Base-by-base conservation (phyloP, 2,888 invertebrate species). In the Polymixis lichenea region DNA sequence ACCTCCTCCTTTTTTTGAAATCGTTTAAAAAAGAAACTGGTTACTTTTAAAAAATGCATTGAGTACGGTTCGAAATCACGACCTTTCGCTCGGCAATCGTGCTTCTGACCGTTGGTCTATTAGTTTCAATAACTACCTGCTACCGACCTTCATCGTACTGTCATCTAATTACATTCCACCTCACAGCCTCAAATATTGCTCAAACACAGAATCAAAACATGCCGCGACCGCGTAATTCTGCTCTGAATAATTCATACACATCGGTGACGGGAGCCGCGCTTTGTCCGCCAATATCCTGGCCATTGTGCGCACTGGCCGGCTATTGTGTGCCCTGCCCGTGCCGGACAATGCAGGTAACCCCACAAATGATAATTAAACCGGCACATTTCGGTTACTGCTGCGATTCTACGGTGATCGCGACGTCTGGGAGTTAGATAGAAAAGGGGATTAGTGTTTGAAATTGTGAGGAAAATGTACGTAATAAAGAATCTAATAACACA, bases 361-460 rank as follows among this genome's bases (percentile, higher is more conserved):
- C 79, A 71, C 81, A 76, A 80, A 85, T 87, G 83, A 83, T 87
- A 85, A 89, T 89, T 84, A 89, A 83, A 73, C 22, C 25, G 32
- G 68, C 38, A 65, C 74, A 69, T 77, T 71, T 74, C 70, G 68
- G 58, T 55, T 22, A 61, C 56, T 72, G 43, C 61, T 43, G 60
- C 28, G 19, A 69, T 19, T 68, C 22, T 2, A 15, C 25, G 43
- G 28, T 28, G 49, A 75, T 11, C 43, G 53, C 32, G 46, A 22
- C 51, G 32, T n/a, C 28, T 51, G 28, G 17, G 15, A n/a, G 17
- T 6, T 19, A 38, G 4, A 0, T 1, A n/a, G 22, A 5, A 5
- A 2, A 28, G 4, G 28, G 22, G 13, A 25, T 38, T 55, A 69
- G n/a, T 46, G 32, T 25, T 17, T 22, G 22, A 32, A 11, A 19